A percentile compares a stretch with the other conserved stretches of the same genome.
Evolutionary conservation across 2,888 invertebrate genomes (phyloP).

Genomic region (Oscheius sp.): DNA sequence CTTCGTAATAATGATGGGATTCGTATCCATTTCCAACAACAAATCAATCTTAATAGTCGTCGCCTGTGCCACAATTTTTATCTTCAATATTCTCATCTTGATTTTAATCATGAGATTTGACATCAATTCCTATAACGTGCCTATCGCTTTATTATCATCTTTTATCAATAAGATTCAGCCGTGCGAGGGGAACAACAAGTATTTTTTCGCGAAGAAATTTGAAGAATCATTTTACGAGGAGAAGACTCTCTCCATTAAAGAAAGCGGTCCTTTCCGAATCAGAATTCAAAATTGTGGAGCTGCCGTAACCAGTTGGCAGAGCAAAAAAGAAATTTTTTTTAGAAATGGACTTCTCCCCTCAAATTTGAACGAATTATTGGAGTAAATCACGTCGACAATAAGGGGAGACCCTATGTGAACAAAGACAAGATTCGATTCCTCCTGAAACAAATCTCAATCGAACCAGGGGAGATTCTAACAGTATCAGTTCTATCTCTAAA

Average conservation of each 20-base stretch:
- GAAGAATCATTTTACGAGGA: background rate
- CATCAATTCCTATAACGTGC: background rate
- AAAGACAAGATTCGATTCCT: no score
- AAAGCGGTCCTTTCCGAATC: constrained; percentile 14
- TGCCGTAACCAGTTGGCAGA: no score
- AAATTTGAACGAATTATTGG: no score
- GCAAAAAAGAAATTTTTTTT: no score
- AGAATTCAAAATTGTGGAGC: background rate
- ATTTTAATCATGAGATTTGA: background rate
- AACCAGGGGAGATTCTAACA: background rate
- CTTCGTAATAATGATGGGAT: no score
- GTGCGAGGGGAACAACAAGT: background rate
- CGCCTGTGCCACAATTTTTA: background rate
- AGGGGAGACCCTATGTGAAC: no score
- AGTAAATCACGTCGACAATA: no score
- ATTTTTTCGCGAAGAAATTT: background rate
- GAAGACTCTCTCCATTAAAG: background rate
- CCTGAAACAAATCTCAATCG: no score
- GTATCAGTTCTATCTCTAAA: constrained; percentile 3
- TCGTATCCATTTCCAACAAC: no score
- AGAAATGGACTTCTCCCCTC: no score
- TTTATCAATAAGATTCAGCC: constrained; percentile 14
- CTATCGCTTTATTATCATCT: no score
- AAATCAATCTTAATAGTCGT: no score
- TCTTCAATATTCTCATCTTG: background rate